Evolutionary conservation across 2,113 vertebrate genomes (phyloP).

Genomic region (Hiodon tergisus): DNA sequence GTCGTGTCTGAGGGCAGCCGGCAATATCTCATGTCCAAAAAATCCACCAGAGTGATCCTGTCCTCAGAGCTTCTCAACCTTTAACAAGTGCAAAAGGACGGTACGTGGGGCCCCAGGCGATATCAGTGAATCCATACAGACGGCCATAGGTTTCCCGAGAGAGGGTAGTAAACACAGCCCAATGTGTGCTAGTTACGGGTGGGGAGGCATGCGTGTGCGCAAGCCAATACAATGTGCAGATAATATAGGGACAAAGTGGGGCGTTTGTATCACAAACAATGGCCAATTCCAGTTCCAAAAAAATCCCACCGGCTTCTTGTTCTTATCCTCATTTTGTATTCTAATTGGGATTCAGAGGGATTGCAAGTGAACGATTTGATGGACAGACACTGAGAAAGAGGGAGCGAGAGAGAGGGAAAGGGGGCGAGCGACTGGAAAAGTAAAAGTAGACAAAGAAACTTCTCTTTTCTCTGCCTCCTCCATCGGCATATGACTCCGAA

Average conservation of each 20-base stretch:
- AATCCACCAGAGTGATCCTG: no score
- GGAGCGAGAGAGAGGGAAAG: slow-evolving; percentile 32
- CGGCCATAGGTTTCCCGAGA: neutral
- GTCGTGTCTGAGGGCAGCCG: no score
- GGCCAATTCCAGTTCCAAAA: slow-evolving; percentile 42
- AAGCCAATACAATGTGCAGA: slow-evolving; percentile 51
- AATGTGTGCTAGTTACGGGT: slow-evolving; percentile 38
- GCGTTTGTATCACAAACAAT: slow-evolving; percentile 60
- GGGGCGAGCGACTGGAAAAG: slow-evolving; percentile 17
- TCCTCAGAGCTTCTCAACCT: no score
- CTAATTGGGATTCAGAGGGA: slow-evolving; percentile 46
- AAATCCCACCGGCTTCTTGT: slow-evolving; percentile 47
- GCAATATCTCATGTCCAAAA: no score
- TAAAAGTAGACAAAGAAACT: slow-evolving; percentile 35
- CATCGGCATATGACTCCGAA: slow-evolving; percentile 54
- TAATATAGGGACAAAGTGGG: slow-evolving; percentile 54
- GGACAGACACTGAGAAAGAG: slow-evolving; percentile 51
- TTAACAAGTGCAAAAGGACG: no score
- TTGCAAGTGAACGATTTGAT: slow-evolving; percentile 52
- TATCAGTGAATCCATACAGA: no score
- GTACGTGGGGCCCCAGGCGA: neutral
- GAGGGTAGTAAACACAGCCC: slow-evolving; percentile 17
- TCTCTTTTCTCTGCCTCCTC: slow-evolving; percentile 36
- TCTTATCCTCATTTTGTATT: slow-evolving; percentile 62
- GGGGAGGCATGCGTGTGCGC: slow-evolving; percentile 39